Base-by-base conservation (phyloP, 1,140 invertebrate genomes). In the Pseudomyrmex dendroicus region DNA sequence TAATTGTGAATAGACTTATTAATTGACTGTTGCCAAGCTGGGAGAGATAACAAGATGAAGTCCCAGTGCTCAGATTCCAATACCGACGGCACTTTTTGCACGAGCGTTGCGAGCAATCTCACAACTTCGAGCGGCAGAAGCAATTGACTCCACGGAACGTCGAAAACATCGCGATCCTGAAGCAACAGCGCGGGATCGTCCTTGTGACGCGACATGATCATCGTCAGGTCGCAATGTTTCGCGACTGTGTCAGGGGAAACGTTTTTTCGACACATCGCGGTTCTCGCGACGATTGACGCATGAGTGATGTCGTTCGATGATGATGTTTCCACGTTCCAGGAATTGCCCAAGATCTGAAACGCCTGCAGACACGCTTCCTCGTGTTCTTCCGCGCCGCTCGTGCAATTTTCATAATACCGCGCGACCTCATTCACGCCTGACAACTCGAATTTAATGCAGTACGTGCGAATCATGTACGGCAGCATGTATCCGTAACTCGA, bases 1-100 rank as follows among this genome's bases (percentile, higher is more conserved):
- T 91, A 93, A 68, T 93, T 80, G 50, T 89, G 59, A 56, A 92
- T 92, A 0, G 94, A 95, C 77, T 95, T 95, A 22, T 91, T 93
- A 12, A 95, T 87, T 74, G 89, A 94, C 5, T 91, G 84, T 59
- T 95, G 94, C 96, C 96, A 97, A 2, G 95, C 95, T 10, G 95
- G 95, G 1, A 96, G 87, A n/a, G 95, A 95, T 86, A 97, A 95
- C 12, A 96, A 92, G 63, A 96, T 94, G 73, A 95, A 95, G 92
- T 97, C 96, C 96, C 96, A 97, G 56, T 96, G 94, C 67, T 91
- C 91, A 10, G 90, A 86, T 15, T 88, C 93, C 22, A 96, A 86
- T 82, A 93, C 90, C 22, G 90, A 87, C 0, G 95, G 94, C 83
- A 91, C 85, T 76, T 83, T 89, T 48, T 72, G 88, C 2, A 93